Conservation (phyloP, 2,113 vertebrate genomes). For the Baryphthengus martii region DNA sequence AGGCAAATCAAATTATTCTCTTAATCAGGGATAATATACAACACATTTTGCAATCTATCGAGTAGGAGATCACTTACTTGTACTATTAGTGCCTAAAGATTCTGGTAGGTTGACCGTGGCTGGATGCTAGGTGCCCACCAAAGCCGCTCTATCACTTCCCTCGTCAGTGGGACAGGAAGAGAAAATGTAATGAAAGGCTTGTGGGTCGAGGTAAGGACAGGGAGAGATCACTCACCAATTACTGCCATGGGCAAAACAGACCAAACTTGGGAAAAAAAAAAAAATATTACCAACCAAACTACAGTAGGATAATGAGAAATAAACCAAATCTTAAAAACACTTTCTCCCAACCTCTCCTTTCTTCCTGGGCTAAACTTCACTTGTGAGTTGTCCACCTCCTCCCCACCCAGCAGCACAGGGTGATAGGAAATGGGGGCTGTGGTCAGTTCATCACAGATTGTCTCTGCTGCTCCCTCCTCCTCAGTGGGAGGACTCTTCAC, state of each 20-base stretch:
- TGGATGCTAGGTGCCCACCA: not conserved
- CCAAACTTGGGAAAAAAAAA: not conserved
- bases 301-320: not conserved
- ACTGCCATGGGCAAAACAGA: not conserved
- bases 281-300: not conserved
- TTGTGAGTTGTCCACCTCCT: not conserved
- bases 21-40: slow-evolving; percentile 44
- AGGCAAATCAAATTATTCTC: slow-evolving; percentile 52
- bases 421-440: not conserved
- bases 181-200: not conserved
- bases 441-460: accelerated
- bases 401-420: too few relatives aligned
- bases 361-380: not conserved
- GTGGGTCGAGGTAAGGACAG: not conserved
- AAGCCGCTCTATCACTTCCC: not conserved
- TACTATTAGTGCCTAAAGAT: not conserved
- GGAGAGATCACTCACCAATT: not conserved
- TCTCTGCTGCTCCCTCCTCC: not conserved
- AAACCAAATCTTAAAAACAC: not conserved
- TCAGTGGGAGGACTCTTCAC: not conserved
- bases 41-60: slow-evolving; percentile 35
- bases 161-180: not conserved
- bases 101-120: not conserved
- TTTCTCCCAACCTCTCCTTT: not conserved
- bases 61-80: not conserved